phyloP scores from a whole-genome alignment of 2,113 vertebrate species.

The Sylvietta virens region DNA sequence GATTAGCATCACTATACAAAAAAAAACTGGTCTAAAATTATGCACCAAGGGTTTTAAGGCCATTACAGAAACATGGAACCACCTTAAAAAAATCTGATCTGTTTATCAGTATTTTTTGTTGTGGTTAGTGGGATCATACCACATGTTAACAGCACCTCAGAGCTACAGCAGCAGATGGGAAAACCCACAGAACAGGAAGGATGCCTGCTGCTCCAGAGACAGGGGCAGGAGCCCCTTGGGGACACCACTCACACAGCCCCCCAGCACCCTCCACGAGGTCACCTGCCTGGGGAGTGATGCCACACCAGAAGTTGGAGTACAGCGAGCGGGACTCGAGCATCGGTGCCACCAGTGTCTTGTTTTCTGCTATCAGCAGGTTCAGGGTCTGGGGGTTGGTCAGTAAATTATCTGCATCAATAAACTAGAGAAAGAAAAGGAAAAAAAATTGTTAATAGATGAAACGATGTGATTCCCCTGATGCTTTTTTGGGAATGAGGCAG shows the following conservation, averaged over 20 bases:
- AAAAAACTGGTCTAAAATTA: not conserved
- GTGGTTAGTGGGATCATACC: not conserved
- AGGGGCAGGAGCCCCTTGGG: not conserved
- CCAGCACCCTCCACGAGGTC: rapidly evolving
- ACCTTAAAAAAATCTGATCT: not conserved
- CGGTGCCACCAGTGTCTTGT: slow-evolving; percentile 88
- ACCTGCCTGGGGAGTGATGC: slow-evolving; percentile 93
- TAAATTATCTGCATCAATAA: slow-evolving; percentile 91
- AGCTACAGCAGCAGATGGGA: not conserved
- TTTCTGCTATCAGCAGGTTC: slow-evolving; percentile 89
- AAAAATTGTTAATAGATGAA: not conserved
- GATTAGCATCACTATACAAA: not conserved
- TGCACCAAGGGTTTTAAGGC: not conserved
- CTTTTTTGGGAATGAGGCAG: not conserved
- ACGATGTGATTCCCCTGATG: not conserved
- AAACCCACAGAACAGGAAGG: not conserved
- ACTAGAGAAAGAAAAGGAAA: slow-evolving; percentile 69
- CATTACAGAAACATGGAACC: not conserved
- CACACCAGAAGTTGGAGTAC: slow-evolving; percentile 99
- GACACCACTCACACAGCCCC: not conserved
- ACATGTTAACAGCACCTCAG: not conserved
- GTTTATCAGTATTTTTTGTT: not conserved
- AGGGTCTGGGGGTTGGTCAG: slow-evolving; percentile 89
- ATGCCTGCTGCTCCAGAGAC: not conserved
- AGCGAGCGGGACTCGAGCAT: slow-evolving; percentile 94